A percentile compares a stretch with the other conserved stretches of the same genome.
phyloP scores from a whole-genome alignment of 2,888 invertebrate species.

The Lissonota sp. region DNA sequence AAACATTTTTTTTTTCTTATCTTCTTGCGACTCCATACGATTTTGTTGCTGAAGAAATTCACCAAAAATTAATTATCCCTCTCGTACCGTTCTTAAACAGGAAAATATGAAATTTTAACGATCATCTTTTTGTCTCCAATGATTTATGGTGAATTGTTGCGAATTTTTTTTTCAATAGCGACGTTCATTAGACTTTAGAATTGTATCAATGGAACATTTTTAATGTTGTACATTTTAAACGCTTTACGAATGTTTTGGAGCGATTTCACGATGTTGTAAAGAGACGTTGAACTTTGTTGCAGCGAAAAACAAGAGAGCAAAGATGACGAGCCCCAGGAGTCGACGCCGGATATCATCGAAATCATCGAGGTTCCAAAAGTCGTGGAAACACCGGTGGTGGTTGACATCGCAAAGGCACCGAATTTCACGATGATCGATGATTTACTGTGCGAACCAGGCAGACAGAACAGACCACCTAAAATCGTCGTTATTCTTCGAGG shows the following conservation, averaged over 20 bases:
- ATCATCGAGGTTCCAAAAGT: conserved; percentile 53
- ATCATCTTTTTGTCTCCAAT: conserved; percentile 34
- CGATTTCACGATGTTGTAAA: background rate
- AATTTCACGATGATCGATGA: conserved; percentile 91
- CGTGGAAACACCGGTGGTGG: conserved; percentile 71
- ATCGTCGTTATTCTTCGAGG: conserved; percentile 96
- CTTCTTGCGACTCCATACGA: conserved; percentile 1
- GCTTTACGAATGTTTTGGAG: conserved; percentile 16
- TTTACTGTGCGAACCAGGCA: conserved; percentile 91
- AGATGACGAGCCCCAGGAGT: conserved; percentile 71
- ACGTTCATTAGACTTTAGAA: no score
- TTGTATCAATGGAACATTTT: no score
- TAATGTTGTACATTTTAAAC: no score
- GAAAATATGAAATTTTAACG: conserved; percentile 18
- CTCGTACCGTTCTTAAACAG: conserved; percentile 1
- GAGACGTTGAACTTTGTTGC: conserved; percentile 61
- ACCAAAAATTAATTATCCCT: conserved; percentile 21
- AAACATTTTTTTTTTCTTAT: background rate
- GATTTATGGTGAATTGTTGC: conserved; percentile 18
- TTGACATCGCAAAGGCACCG: conserved; percentile 79
- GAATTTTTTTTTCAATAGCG: background rate
- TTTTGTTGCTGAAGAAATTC: conserved; percentile 15
- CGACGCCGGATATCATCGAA: conserved; percentile 74
- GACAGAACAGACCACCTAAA: conserved; percentile 91
- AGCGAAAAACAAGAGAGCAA: conserved; percentile 61